phyloP scores from a whole-genome alignment of 1,140 invertebrate species.

The Drosophila gunungcola region DNA sequence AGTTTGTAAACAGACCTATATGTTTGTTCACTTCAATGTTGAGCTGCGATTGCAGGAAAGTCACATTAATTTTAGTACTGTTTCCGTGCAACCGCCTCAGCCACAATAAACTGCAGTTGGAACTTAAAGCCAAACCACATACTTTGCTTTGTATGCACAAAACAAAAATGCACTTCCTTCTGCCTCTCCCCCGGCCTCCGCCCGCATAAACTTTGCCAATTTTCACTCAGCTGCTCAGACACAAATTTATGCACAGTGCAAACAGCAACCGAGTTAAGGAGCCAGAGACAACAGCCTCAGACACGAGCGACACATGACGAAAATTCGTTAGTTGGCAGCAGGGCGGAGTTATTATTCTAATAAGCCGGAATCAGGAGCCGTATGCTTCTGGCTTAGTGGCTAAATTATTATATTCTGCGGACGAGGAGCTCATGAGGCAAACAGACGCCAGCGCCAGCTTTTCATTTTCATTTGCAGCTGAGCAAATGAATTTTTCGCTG shows the following conservation, averaged over 20 bases:
- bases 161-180: slow-evolving; percentile 19
- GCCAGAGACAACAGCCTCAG: slow-evolving; percentile 14
- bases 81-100: slow-evolving; percentile 17
- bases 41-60: slow-evolving; percentile 5
- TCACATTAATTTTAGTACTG: slow-evolving; percentile 26
- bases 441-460: neutral
- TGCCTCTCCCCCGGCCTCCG: neutral
- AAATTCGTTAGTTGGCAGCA: slow-evolving; percentile 54
- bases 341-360: slow-evolving; percentile 39
- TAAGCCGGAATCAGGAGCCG: slow-evolving; percentile 32
- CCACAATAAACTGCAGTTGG: slow-evolving; percentile 62
- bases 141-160: slow-evolving; percentile 47
- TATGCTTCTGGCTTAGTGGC: slow-evolving; percentile 1
- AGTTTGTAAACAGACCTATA: slow-evolving; percentile 5
- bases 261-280: slow-evolving; percentile 33
- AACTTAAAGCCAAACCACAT: slow-evolving; percentile 47
- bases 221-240: slow-evolving; percentile 66
- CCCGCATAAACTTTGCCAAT: slow-evolving; percentile 73
- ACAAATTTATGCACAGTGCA: slow-evolving; percentile 73
- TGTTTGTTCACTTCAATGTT: slow-evolving; percentile 10
- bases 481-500: slow-evolving; percentile 55
- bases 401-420: slow-evolving; percentile 28
- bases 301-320: slow-evolving; percentile 40
- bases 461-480: slow-evolving; percentile 29
- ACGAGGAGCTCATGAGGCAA: slow-evolving; percentile 42